Evolutionary conservation across 2,888 invertebrate genomes (phyloP).

Genomic region (Pasiphila rectangulata): DNA sequence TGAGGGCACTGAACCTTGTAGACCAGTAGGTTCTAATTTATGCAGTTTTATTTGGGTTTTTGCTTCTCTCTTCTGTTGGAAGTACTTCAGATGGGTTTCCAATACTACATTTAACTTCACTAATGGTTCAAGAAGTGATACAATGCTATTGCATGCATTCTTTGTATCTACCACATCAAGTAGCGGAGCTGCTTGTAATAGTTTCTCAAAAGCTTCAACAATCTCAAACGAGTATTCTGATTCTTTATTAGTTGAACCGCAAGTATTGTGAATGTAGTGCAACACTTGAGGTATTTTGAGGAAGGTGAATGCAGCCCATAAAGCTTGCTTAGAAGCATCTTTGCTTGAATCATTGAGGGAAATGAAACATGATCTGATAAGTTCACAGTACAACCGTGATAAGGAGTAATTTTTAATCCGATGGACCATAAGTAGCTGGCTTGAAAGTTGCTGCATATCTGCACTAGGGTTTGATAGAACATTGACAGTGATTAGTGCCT

Average conservation of each 20-base stretch:
- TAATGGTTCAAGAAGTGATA: conserved; percentile 90
- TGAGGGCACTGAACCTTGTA: conserved; percentile 87
- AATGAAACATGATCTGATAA: conserved; percentile 93
- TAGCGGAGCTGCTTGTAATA: conserved; percentile 91
- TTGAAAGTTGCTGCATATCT: conserved; percentile 89
- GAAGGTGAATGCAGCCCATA: conserved; percentile 97
- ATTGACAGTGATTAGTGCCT: conserved; percentile 91
- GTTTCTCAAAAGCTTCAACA: conserved; percentile 89
- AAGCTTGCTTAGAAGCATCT: conserved; percentile 88
- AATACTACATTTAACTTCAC: conserved; percentile 89
- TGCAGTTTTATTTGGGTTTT: conserved; percentile 81
- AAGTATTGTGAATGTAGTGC: conserved; percentile 83
- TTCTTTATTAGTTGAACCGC: conserved; percentile 79
- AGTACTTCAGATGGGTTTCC: conserved; percentile 87
- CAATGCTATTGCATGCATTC: conserved; percentile 92
- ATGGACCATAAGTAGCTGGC: conserved; percentile 91
- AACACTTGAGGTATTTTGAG: conserved; percentile 93
- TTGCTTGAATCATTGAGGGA: conserved; percentile 93
- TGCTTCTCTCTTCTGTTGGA: conserved; percentile 82
- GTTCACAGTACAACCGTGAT: conserved; percentile 91
- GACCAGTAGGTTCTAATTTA: conserved; percentile 84
- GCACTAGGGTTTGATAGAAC: conserved; percentile 92
- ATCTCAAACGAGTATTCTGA: conserved; percentile 87
- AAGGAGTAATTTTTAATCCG: conserved; percentile 91
- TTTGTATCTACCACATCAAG: conserved; percentile 94